Percentiles rank a stretch among this genome's conserved stretches.
These are phyloP conservation scores for Myotis davidii DNA, from an alignment of 2,113 vertebrate genomes.

Conservation along the genomic window DNA sequence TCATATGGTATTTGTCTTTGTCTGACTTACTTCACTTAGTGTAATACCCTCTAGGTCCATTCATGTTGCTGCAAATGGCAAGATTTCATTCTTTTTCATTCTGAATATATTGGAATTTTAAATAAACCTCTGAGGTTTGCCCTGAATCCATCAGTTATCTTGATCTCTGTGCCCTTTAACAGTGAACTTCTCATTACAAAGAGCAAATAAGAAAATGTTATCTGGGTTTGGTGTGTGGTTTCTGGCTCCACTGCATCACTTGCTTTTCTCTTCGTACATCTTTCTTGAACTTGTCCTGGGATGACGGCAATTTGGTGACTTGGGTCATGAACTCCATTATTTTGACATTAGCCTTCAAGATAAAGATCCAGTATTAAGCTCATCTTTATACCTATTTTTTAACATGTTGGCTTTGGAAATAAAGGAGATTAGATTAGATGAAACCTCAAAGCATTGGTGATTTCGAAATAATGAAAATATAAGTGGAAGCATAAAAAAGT, in stretches of 20 bases:
- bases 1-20: not conserved
- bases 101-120: not conserved
- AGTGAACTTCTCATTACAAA: not conserved
- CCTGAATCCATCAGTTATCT: not conserved
- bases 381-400: slow-evolving; percentile 22
- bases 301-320: slow-evolving; percentile 22
- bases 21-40: not conserved
- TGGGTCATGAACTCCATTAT: not conserved
- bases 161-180: not conserved
- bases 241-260: not conserved
- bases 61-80: not conserved
- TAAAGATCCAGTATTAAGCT: slow-evolving; percentile 4
- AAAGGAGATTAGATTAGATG: not conserved
- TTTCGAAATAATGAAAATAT: slow-evolving; percentile 27
- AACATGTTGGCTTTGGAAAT: not conserved
- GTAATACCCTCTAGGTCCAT: not conserved
- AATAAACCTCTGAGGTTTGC: not conserved
- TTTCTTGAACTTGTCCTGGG: slow-evolving; percentile 29
- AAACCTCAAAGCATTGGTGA: not conserved
- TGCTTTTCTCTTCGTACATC: not conserved
- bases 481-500: slow-evolving; percentile 29
- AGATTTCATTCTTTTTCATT: not conserved
- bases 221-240: not conserved
- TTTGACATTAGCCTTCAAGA: slow-evolving; percentile 32
- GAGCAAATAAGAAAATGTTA: not conserved